Percentiles rank a stretch among this genome's conserved stretches.
These are phyloP conservation scores for Holacanthus passer DNA, from an alignment of 2,113 vertebrate species.

Conservation along the genomic window DNA sequence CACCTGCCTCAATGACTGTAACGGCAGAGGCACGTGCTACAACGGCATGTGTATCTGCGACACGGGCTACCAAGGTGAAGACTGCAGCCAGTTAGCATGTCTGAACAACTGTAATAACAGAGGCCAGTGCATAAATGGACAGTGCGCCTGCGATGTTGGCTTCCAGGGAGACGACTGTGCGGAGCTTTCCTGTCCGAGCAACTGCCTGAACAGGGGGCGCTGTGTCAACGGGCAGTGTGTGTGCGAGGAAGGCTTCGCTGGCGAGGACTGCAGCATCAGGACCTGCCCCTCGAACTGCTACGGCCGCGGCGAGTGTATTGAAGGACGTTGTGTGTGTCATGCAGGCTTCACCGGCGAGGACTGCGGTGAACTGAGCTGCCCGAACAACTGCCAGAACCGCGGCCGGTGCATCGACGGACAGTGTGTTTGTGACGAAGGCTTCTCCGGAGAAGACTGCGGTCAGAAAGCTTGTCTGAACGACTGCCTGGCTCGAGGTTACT, in stretches of 20 bases:
- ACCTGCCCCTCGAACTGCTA: slow-evolving; percentile 89
- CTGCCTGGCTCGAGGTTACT: slow-evolving; percentile 84
- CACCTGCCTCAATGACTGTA: slow-evolving; percentile 89
- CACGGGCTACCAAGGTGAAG: slow-evolving; percentile 84
- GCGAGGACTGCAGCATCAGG: slow-evolving; percentile 87
- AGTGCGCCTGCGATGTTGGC: slow-evolving; percentile 87
- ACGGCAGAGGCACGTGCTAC: slow-evolving; percentile 84
- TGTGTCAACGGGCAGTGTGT: slow-evolving; percentile 90
- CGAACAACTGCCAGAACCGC: slow-evolving; percentile 81
- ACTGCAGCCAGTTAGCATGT: slow-evolving; percentile 89
- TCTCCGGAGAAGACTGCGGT: slow-evolving; percentile 87
- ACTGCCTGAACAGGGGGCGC: slow-evolving; percentile 87
- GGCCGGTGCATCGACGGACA: slow-evolving; percentile 87
- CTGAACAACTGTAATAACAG: slow-evolving; percentile 86
- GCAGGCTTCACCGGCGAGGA: slow-evolving; percentile 85
- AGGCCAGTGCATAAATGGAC: slow-evolving; percentile 89
- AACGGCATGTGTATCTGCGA: slow-evolving; percentile 89
- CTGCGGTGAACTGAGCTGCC: slow-evolving; percentile 86
- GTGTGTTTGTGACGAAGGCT: slow-evolving; percentile 91
- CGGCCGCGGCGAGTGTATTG: slow-evolving; percentile 83
- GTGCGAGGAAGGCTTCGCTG: slow-evolving; percentile 88
- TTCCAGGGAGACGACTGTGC: slow-evolving; percentile 89
- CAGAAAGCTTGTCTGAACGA: slow-evolving; percentile 84
- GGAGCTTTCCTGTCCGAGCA: slow-evolving; percentile 86
- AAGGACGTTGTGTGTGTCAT: slow-evolving; percentile 88